Base-by-base conservation (phyloP, 2,888 invertebrate species). In the Eupelmus urozonus region DNA sequence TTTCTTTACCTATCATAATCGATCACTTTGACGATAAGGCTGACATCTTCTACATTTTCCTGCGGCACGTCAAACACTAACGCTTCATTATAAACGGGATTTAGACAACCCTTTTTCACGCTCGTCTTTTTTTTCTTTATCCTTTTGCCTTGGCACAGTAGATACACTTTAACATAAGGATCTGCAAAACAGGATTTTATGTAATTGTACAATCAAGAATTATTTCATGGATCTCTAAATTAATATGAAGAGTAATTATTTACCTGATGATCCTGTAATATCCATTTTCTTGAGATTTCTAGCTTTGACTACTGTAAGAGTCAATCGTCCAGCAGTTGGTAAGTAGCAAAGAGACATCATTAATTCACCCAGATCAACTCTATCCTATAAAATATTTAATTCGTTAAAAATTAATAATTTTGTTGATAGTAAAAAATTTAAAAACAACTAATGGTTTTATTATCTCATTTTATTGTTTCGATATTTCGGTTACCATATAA, bases 101-200 rank as follows among this genome's bases (percentile, higher is more conserved):
- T 94, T 0, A 97, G 91, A 0, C 96, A 97, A 84, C 95, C 95
- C 87, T 95, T 94, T 89, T 96, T 95, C 0, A 97, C 97, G 0
- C 96, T 95, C 0, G 98, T 97, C 90, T 97, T 97, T 90, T 96
- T 96, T 91, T 97, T 97, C 91, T 97, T 97, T 84, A 98, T 95
- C 78, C 97, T 92, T 88, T 96, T 96, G 2, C 96, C 96, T 89
- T 96, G 95, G 86, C 96, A 96, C 83, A 97, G 93, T 75, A 98
- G 92, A 84, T 96, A 95, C 29, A 97, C 95, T 91, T 98, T 98
- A 74, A 98, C 97, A 90, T 97, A 98, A 0, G 98, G 98, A 93
- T 98, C 98, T 95, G 91, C 18, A 89, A 83, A 45, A 45, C 1
- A 45, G 13, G 16, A 27, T 51, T 27, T 40, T 13, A 45, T 45